Evolutionary conservation across 2,797 vertebrate genomes (phyloP), one percentile per base, ranked within the genome.

Genomic region (Sebastolobus altivelis): DNA sequence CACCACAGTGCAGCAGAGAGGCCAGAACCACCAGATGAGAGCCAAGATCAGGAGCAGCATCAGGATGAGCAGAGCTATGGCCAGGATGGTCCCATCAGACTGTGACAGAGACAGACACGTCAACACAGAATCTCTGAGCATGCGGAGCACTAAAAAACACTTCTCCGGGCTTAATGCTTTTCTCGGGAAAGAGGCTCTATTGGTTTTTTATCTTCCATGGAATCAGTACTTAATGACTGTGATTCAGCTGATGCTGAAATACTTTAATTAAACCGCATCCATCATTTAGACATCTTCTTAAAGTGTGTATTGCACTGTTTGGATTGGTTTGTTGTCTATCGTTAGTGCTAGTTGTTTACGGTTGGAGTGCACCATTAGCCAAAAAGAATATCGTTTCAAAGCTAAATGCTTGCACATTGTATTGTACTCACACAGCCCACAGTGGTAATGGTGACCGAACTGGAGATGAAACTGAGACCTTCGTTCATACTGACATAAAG

Each of bases 11-110:
- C 98, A 99, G 94, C 98, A 99, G n/a, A 99, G 97, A 12, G 98
- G 98, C 99, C 99, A 99, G 95, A 99, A 99, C 99, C 99, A 99
- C 99, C 99, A 99, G 68, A 99, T 95, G 4, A 99, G 95, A 18
- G 92, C 97, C 95, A 99, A 74, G 0, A 97, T 93, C 90, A 99
- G 90, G n/a, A 99, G 95, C 10, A 99, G 93, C 95, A 99, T 98
- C 75, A 99, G 95, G 91, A 99, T 97, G 86, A 99, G 92, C 88
- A 99, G 87, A 6, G 97, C 97, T 0, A 99, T 97, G 4, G 98
- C 98, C 96, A 99, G 93, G 90, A 99, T 97, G 80, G 98, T 99
- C 82, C 99, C 98, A 16, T 99, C 98, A 0, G 98, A 98, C 98
- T 99, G 95, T 83, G 65, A 88, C 65, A 86, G 72, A 91, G 70